Evolutionary conservation across 2,888 invertebrate genomes (phyloP), one percentile per base, ranked within the genome.

Genomic region (Nasonovia ribisnigri): DNA sequence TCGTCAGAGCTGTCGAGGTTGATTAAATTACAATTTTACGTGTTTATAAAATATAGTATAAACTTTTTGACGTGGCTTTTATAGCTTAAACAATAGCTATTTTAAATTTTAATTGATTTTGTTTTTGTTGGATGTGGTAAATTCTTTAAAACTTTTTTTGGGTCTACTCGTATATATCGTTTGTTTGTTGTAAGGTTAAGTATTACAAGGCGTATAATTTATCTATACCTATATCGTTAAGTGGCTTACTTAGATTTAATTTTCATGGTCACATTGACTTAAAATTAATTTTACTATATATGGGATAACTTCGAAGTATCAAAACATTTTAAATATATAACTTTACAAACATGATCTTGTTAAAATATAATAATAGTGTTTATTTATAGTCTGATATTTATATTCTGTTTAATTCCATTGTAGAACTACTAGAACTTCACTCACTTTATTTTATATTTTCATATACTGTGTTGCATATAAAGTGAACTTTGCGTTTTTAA

Each of bases 51-150:
- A 46, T 46, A 46, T 89, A 20, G 36, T 51, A 20, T 60, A 86
- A 86, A 90, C 90, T 57, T 93, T 93, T 93, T 93, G 48, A 93
- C 60, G 60, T 86, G 90, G 86, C 93, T 93, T 93, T 93, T 90
- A 93, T 90, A n/a, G 54, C 24, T 54, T 67, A 67, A 67, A 91
- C 84, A 84, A 16, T 29, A 46, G 43, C n/a, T 26, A 48, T 88
- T 54, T 88, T n/a, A n/a, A n/a, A n/a, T n/a, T n/a, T n/a, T 92
- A 89, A 90, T 89, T 84, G 89, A 84, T 89, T 90, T 46, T 51
- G 11, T 43, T 77, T 42, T 48, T 77, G 36, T 29, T 43, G 77
- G n/a, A 20, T 26, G 29, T 42, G 36, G 43, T 29, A 48, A 26
- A 36, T 24, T 42, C 24, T 77, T 84, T 29, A 20, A 90, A 84